phyloP scores from a whole-genome alignment of 1,140 invertebrate genomes.

The Nebria ingens region DNA sequence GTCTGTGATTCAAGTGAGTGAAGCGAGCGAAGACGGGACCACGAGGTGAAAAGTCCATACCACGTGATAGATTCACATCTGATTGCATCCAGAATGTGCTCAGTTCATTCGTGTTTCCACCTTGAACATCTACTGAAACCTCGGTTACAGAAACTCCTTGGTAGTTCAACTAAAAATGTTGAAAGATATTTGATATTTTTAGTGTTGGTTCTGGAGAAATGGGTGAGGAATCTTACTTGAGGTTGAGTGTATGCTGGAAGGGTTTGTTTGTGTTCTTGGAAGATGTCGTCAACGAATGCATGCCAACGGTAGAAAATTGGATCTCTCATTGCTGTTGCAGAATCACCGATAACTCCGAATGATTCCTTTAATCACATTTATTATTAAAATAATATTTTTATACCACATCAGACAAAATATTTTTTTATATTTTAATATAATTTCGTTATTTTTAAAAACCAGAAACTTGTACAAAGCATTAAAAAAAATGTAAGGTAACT shows the following conservation, averaged over 20 bases:
- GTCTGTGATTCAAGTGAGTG: conserved; percentile 63
- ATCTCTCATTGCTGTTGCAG: conserved; percentile 64
- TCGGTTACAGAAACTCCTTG: conserved; percentile 47
- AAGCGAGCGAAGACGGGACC: conserved; percentile 56
- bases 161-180: conserved; percentile 45
- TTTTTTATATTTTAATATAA: conserved; percentile 21
- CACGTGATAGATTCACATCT: conserved; percentile 59
- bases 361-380: conserved; percentile 48
- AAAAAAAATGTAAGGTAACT: background rate
- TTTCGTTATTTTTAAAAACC: background rate
- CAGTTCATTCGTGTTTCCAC: conserved; percentile 43
- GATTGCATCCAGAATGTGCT: conserved; percentile 65
- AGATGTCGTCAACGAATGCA: conserved; percentile 66
- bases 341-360: conserved; percentile 52
- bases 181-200: background rate
- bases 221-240: conserved; percentile 40
- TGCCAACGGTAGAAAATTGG: conserved; percentile 81
- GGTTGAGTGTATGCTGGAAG: conserved; percentile 48
- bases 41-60: conserved; percentile 63
- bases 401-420: conserved; percentile 28
- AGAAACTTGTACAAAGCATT: background rate
- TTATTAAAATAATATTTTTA: conserved; percentile 28
- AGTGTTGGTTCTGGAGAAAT: background rate
- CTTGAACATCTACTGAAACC: conserved; percentile 38
- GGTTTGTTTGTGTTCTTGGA: conserved; percentile 62